Base-by-base conservation (phyloP, 2,797 vertebrate genomes). In the Cephalopachus bancanus region DNA sequence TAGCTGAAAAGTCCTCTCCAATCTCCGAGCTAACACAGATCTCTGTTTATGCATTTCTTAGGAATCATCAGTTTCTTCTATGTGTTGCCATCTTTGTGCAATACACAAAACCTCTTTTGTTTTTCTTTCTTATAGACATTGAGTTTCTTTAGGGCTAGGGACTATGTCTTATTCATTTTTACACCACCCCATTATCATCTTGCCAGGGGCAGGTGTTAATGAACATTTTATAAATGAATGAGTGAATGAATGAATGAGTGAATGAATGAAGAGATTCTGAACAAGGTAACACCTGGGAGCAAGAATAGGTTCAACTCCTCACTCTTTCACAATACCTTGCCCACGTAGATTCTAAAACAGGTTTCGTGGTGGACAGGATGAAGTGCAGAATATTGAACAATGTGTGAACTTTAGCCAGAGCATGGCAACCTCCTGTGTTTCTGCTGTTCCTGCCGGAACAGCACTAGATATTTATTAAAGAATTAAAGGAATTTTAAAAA, bases 1-100 rank as follows among this genome's bases (percentile, higher is more conserved):
- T 92, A 72, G 71, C 57, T 76, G 33, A 71, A 75, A 90, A 83
- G n/a, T 86, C 19, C 65, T 72, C 60, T 91, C 44, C 75, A 17
- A 78, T 53, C 64, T 83, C 83, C 84, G 64, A 84, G 49, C 53
- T 24, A 72, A 65, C 16, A 26, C 7, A 20, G 28, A n/a, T 76
- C 17, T 87, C 74, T 93, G 11, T 69, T 83, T 51, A 76, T 67
- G 60, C 2, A 30, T 55, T 64, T 94, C 55, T 91, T 5, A 92
- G 79, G 71, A 89, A 91, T 81, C 15, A 65, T 67, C 87, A 30
- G 14, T 71, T 80, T 91, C 92, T 88, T 11, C 53, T 17, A 33
- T 3, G 17, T 83, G 28, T 51, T 93, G 15, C 16, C 62, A 83
- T 80, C 49, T 71, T 30, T 75, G 30, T 71, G 16, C 65, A 30